A percentile compares a stretch with the other conserved stretches of the same genome.
Conservation (phyloP, 2,113 vertebrate genomes). For the Bagarius yarrelli region DNA sequence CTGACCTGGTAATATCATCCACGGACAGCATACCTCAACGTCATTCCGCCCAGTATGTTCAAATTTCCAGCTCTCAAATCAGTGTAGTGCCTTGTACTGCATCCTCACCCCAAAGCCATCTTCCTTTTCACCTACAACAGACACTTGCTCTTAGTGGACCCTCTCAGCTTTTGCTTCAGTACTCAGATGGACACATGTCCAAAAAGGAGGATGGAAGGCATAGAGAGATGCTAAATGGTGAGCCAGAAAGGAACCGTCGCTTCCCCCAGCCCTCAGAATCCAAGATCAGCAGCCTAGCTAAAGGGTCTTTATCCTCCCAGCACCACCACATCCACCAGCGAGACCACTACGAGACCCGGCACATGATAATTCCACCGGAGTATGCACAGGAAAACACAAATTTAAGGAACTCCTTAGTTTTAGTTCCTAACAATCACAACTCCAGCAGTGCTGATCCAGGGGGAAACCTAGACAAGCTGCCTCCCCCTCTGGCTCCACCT, state of each 20-base stretch:
- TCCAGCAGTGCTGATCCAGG: constrained; percentile 73
- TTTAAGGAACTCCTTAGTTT: constrained; percentile 85
- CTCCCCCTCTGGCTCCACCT: constrained; percentile 74
- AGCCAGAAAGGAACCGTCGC: constrained; percentile 82
- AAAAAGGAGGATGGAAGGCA: constrained; percentile 79
- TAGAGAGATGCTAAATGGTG: constrained; percentile 89
- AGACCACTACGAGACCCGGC: constrained; percentile 84
- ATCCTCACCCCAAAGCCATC: constrained; percentile 75
- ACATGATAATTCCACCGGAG: constrained; percentile 81
- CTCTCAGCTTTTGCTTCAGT: constrained; percentile 87
- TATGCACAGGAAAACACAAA: constrained; percentile 80
- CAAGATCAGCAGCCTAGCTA: constrained; percentile 65
- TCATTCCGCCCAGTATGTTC: constrained; percentile 78
- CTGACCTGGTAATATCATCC: constrained; percentile 77
- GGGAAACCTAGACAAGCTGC: constrained; percentile 73
- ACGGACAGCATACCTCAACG: constrained; percentile 75
- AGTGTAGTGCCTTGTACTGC: constrained; percentile 73
- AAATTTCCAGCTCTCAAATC: constrained; percentile 78
- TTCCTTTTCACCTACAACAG: constrained; percentile 85
- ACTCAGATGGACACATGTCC: constrained; percentile 74
- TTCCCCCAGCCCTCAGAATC: constrained; percentile 67
- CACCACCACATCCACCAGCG: constrained; percentile 59
- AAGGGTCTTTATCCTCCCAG: constrained; percentile 71
- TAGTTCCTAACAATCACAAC: constrained; percentile 85
- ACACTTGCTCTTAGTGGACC: constrained; percentile 79